These are phyloP conservation scores for Patella vulgata DNA, from an alignment of 1,140 invertebrate genomes.

Conservation along the genomic window DNA sequence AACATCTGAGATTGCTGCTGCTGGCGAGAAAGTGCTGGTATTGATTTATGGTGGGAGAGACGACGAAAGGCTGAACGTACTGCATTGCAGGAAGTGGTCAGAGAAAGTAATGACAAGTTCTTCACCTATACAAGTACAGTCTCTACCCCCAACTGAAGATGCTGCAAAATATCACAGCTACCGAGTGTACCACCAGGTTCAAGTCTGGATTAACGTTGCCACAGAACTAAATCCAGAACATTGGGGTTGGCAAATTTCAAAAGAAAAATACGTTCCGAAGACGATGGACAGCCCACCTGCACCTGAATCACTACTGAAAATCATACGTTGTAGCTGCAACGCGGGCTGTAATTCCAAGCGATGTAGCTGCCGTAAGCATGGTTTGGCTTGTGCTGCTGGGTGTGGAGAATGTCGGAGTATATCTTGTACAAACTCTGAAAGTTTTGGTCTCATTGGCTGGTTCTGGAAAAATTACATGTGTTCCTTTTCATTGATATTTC, in stretches of 20 bases:
- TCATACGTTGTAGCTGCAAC: conserved; percentile 22
- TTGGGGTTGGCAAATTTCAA: conserved; percentile 9
- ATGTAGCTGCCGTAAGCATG: conserved; percentile 26
- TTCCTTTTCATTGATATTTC: too few species aligned
- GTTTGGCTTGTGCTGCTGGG: conserved; percentile 9
- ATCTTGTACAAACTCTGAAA: conserved; percentile 15
- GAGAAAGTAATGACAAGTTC: conserved; percentile 3
- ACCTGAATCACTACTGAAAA: conserved; percentile 12
- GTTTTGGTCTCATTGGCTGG: too few species aligned
- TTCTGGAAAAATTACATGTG: too few species aligned
- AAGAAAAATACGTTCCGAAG: not conserved
- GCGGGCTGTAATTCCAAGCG: conserved; percentile 9
- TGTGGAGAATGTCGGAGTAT: conserved; percentile 25
- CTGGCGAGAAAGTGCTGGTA: conserved; percentile 4
- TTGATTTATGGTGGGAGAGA: not conserved
- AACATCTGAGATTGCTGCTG: not conserved
- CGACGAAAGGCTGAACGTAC: conserved; percentile 1
- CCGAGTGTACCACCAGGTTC: conserved; percentile 15
- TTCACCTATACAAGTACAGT: not conserved
- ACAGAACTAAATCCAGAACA: not conserved
- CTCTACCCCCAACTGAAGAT: conserved; percentile 13
- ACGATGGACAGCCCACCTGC: conserved; percentile 10
- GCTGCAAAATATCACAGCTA: conserved; percentile 15
- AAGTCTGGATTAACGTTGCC: conserved; percentile 2
- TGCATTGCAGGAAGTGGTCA: not conserved